Conservation (phyloP, 2,888 invertebrate species). For the Omphaloscelis lunosa region DNA sequence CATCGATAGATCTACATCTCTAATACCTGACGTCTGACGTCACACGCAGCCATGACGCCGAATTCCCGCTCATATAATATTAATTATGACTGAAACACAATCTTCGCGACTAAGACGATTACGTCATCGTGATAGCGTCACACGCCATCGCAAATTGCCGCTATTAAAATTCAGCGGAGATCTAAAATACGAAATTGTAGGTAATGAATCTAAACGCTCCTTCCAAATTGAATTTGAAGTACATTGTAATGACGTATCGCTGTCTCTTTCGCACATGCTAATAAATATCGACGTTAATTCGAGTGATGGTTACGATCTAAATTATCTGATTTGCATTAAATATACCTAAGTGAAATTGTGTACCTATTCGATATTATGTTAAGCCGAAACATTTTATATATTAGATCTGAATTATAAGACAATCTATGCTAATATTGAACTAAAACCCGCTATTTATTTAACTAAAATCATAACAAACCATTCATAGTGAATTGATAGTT, state of each 20-base stretch:
- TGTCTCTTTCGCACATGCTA: constrained; percentile 63
- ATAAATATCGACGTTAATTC: constrained; percentile 66
- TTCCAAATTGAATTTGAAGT: constrained; percentile 74
- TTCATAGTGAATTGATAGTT: constrained; percentile 24
- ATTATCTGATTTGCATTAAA: constrained; percentile 47
- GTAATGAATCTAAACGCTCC: constrained; percentile 74
- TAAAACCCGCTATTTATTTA: constrained; percentile 1
- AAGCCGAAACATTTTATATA: background rate
- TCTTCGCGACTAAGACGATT: constrained; percentile 70
- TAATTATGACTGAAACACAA: constrained; percentile 68
- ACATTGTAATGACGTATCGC: constrained; percentile 69
- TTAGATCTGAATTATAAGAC: background rate
- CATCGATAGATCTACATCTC: constrained; percentile 17
- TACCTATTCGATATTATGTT: background rate
- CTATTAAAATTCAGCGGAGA: constrained; percentile 81
- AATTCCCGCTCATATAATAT: constrained; percentile 62
- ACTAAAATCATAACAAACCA: constrained; percentile 26
- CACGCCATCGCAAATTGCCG: constrained; percentile 80
- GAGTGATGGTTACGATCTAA: constrained; percentile 41
- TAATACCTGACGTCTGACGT: constrained; percentile 24
- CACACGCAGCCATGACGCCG: constrained; percentile 19
- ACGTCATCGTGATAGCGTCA: constrained; percentile 76
- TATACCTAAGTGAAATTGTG: constrained; percentile 2
- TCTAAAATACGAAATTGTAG: constrained; percentile 79
- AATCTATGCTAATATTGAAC: constrained; percentile 1